Conservation (phyloP, 1,140 invertebrate species). For the Drosophila azteca region DNA sequence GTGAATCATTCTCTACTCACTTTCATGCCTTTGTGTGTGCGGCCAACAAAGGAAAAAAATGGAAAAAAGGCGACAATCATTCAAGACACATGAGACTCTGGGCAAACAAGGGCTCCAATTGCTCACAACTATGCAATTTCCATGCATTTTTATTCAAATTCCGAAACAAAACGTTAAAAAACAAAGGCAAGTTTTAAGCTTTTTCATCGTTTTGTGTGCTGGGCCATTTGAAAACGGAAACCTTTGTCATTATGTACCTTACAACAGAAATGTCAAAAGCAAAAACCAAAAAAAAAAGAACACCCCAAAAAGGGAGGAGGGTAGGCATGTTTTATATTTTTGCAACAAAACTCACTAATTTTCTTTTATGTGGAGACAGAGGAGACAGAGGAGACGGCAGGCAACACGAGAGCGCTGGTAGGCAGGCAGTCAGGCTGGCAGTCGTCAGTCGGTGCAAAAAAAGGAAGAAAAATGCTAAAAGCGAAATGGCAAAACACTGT, state of each 20-base stretch:
- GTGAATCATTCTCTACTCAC: not conserved
- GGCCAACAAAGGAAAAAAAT: not conserved
- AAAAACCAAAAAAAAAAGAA: slow-evolving; percentile 47
- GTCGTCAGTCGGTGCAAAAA: slow-evolving; percentile 20
- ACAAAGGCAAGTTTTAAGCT: slow-evolving; percentile 60
- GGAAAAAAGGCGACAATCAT: slow-evolving; percentile 15
- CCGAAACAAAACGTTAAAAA: slow-evolving; percentile 30
- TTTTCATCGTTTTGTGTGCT: slow-evolving; percentile 48
- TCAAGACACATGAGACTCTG: slow-evolving; percentile 29
- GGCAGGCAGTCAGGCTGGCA: slow-evolving; percentile 8
- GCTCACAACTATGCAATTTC: slow-evolving; percentile 53
- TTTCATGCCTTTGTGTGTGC: not conserved
- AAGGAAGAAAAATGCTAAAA: slow-evolving; percentile 44
- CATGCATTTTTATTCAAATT: slow-evolving; percentile 64
- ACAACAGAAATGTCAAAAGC: slow-evolving; percentile 51
- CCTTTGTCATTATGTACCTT: slow-evolving; percentile 74
- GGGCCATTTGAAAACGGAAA: slow-evolving; percentile 67
- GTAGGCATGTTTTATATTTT: slow-evolving; percentile 64
- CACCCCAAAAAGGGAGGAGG: slow-evolving; percentile 27
- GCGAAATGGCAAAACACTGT: slow-evolving; percentile 49
- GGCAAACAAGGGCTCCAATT: slow-evolving; percentile 32
- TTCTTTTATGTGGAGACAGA: slow-evolving; percentile 72
- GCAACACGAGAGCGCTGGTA: slow-evolving; percentile 57
- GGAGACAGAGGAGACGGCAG: slow-evolving; percentile 58
- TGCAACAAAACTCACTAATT: slow-evolving; percentile 77